Base-by-base conservation (phyloP, 1,140 invertebrate species). In the Reticulitermes speratus region DNA sequence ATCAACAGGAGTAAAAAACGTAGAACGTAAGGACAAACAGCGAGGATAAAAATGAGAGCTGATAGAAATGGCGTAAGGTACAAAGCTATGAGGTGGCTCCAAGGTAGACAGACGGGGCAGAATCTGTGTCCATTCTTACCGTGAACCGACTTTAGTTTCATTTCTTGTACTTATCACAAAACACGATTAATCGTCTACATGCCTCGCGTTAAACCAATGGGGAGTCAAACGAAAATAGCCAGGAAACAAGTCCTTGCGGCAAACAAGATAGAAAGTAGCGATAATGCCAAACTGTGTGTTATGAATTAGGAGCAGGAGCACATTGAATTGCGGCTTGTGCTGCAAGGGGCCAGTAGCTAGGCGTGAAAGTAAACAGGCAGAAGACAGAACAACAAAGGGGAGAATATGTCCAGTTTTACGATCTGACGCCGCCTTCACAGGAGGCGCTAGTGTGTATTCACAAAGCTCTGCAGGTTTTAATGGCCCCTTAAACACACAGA, bases 401-500 rank as follows among this genome's bases (percentile, higher is more conserved):
- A 12, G 65, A 75, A 75, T 30, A 75, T 75, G 65, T 6, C 25
- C 65, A 75, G 65, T 75, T 75, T 75, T 75, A 75, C 65, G 65
- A 75, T 9, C 6, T 75, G n/a, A 75, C 65, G n/a, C 65, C 52
- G 52, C 52, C 52, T 55, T 16, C 52, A 21, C 16, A 6, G n/a
- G 65, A 14, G 65, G 65, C 65, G 65, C 65, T 75, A 16, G 65
- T n/a, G 65, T 75, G 65, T 30, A 55, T 55, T 25, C 25, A 75
- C 25, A 75, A 75, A 75, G 65, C 65, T n/a, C 2, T 16, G 65
- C 65, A 30, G 59, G 25, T 75, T 75, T 8, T 75, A 75, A 75
- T n/a, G n/a, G 65, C 65, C 65, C n/a, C 65, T 75, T 75, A 75
- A 65, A 75, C 65, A 75, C 65, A 75, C 65, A 75, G 21, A 12